Evolutionary conservation across 1,140 invertebrate genomes (phyloP).

Genomic region (Sipha flava): DNA sequence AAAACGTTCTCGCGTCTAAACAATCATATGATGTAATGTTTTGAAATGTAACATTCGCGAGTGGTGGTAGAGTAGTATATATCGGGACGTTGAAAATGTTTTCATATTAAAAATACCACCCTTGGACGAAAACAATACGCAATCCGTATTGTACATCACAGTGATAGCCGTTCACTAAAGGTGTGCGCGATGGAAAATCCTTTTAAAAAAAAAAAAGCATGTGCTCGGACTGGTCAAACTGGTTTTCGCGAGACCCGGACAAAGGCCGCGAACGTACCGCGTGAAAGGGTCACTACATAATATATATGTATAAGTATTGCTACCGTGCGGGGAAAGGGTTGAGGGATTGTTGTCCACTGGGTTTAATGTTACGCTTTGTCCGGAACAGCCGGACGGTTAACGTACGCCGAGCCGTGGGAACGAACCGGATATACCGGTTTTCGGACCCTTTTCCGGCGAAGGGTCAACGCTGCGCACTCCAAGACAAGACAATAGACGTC

Average conservation of each 20-base stretch:
- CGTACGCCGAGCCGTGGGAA: background rate
- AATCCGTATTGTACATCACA: background rate
- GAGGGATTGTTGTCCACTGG: conserved; percentile 8
- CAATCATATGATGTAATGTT: too few species aligned
- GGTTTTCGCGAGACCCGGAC: conserved; percentile 11
- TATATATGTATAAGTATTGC: too few species aligned
- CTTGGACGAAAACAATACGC: background rate
- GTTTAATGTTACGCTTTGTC: background rate
- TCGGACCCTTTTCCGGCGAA: conserved; percentile 23
- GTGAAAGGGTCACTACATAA: background rate
- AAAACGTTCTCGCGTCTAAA: too few species aligned
- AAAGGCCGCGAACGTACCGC: background rate
- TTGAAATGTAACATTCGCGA: background rate
- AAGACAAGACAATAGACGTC: conserved; percentile 23
- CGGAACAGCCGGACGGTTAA: conserved; percentile 11
- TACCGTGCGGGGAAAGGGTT: background rate
- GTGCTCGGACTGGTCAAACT: conserved; percentile 31
- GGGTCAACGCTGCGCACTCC: conserved; percentile 14
- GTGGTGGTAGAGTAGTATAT: too few species aligned
- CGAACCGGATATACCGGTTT: conserved; percentile 31
- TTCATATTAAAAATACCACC: background rate
- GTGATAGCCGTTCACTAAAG: background rate
- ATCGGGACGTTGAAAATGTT: background rate
- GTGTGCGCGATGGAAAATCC: background rate
- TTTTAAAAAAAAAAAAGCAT: background rate